A percentile compares a stretch with the other conserved stretches of the same genome.
These are phyloP conservation scores for Coecobrya sp. DNA, from an alignment of 2,888 invertebrate species.

Conservation along the genomic window DNA sequence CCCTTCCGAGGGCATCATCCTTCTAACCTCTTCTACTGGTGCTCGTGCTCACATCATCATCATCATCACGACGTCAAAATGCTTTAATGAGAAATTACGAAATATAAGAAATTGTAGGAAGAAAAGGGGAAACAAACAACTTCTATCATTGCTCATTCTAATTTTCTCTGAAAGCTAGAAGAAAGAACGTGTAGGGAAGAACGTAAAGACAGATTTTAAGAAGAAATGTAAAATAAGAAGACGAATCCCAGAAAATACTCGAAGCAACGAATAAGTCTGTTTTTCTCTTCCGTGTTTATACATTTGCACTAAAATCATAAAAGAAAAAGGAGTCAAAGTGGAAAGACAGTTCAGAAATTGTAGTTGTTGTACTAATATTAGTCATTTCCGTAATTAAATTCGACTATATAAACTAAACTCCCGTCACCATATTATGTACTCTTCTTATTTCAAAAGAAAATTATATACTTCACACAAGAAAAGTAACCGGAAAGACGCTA, in stretches of 20 bases:
- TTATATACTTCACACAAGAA: neutral
- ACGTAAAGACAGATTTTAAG: neutral
- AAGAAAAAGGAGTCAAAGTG: conserved; percentile 23
- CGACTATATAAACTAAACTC: conserved; percentile 46
- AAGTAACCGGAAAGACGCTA: neutral
- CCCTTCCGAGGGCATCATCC: conserved; percentile 13
- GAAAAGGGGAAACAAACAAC: conserved; percentile 51
- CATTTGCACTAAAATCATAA: neutral
- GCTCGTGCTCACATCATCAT: neutral
- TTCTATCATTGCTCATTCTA: conserved; percentile 35
- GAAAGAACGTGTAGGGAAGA: neutral
- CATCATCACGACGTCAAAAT: conserved; percentile 40
- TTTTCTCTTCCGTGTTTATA: neutral
- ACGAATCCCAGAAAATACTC: neutral
- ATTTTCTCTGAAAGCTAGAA: conserved; percentile 28
- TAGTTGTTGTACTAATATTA: conserved; percentile 81
- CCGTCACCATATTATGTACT: neutral
- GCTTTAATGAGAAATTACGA: conserved; percentile 65
- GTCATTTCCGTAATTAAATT: conserved; percentile 86
- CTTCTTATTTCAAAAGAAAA: neutral
- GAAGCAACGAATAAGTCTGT: neutral
- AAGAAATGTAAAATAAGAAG: conserved; percentile 19
- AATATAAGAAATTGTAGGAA: conserved; percentile 24
- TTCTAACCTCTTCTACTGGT: conserved; percentile 9
- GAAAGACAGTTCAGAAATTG: conserved; percentile 35